Evolutionary conservation across 2,113 vertebrate genomes (phyloP), one percentile per base, ranked within the genome.

Genomic region (Perca fluviatilis): DNA sequence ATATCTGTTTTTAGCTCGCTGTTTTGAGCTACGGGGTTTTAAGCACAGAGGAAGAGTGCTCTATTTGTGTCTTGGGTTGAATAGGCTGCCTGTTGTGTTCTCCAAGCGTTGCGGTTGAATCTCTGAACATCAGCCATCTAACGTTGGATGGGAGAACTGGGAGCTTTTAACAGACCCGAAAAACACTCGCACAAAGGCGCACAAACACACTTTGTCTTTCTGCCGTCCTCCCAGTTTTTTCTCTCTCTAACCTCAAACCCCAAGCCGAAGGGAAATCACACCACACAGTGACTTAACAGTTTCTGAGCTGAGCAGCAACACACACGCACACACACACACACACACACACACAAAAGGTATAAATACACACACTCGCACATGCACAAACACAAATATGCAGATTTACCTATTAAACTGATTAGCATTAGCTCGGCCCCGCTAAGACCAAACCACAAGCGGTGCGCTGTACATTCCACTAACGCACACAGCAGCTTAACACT

Each of bases 341-440:
- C 43, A 23, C 68, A 73, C 68, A 72, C 43, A 61, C 16, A 60
- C 30, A 62, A 25, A 63, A 3, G 27, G 27, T 64, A 65, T 57
- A 51, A 74, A 76, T 0, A 69, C 30, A 19, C 71, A 72, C 57
- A 40, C 60, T 19, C 53, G 4, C n/a, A 18, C 43, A 23, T 30
- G 46, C 14, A 77, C 50, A 67, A 30, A 74, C 58, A 64, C 58
- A 82, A 87, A 82, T 87, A 77, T 85, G 87, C 80, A 88, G 83
- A 88, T 90, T 91, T 86, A 68, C 74, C 71, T 25, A 71, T 85
- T 89, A 89, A 92, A 87, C 74, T 90, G 89, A 91, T 92, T 88
- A 91, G 77, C 74, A 60, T 83, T 79, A 85, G 84, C 73, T 76
- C 23, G 6, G 60, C 49, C 10, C 0, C 6, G 3, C 74, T 63